Conservation (phyloP, 2,888 invertebrate genomes). For the Lamellibrachia columna region DNA sequence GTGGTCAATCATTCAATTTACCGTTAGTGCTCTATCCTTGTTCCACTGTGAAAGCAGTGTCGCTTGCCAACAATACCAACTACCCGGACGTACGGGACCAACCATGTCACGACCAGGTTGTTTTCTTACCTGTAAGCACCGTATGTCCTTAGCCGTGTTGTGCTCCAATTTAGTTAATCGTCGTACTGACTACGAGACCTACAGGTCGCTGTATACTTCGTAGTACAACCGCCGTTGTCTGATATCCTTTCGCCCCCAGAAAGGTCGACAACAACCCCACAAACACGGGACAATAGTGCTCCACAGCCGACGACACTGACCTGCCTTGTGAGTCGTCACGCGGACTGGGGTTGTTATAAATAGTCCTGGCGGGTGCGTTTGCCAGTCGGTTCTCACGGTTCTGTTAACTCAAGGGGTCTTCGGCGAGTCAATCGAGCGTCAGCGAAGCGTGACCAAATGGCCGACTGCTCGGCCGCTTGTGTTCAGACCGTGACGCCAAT, state of each 20-base stretch:
- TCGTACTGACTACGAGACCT: neutral
- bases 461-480: neutral
- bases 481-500: neutral
- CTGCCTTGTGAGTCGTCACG: neutral
- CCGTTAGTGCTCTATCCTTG: neutral
- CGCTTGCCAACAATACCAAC: neutral
- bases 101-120: neutral
- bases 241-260: neutral
- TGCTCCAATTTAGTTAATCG: neutral
- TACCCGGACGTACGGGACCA: neutral
- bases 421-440: neutral
- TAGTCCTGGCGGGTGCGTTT: neutral
- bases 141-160: neutral
- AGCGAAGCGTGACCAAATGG: neutral
- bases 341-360: neutral
- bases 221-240: neutral
- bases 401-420: constrained; percentile 16
- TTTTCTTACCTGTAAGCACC: neutral
- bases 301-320: neutral
- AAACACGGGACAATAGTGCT: neutral
- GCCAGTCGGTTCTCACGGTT: constrained; percentile 4
- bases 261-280: neutral
- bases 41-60: neutral
- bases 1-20: neutral
- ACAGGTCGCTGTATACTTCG: neutral